Evolutionary conservation across 2,113 vertebrate species (phyloP).

Genomic region (Percopsis transmontana): DNA sequence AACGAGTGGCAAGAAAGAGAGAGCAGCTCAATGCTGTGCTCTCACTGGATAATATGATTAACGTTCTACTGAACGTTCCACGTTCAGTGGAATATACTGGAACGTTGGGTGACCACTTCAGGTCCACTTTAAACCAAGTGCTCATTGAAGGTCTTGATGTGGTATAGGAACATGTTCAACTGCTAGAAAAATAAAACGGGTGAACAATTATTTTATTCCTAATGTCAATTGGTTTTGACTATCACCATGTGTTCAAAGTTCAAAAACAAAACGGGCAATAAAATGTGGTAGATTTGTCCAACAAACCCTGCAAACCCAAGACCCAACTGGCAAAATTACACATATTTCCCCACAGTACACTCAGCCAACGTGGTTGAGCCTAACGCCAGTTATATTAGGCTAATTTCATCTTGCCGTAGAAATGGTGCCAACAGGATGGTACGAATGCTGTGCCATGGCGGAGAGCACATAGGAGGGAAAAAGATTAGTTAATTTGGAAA

Average conservation of each 20-base stretch:
- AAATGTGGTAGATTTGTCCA: too few species aligned
- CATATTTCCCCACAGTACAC: not conserved
- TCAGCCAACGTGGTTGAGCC: conserved; percentile 19
- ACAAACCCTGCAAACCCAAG: not conserved
- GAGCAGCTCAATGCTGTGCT: conserved; percentile 21
- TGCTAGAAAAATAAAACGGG: too few species aligned
- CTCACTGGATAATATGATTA: conserved; percentile 38
- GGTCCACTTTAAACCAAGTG: conserved; percentile 15
- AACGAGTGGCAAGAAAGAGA: conserved; percentile 6
- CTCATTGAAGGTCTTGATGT: not conserved
- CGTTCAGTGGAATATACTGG: not conserved
- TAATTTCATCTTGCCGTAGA: conserved; percentile 38
- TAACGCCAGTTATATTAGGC: conserved; percentile 37
- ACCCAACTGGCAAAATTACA: not conserved
- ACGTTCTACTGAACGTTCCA: conserved; percentile 10
- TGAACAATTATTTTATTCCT: not conserved
- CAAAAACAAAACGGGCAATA: too few species aligned
- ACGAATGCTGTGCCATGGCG: not conserved
- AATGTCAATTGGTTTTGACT: not conserved
- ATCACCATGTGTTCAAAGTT: not conserved
- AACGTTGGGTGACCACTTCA: conserved; percentile 21
- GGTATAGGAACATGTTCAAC: too few species aligned
- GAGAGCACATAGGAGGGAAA: conserved; percentile 14
- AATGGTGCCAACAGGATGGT: not conserved
- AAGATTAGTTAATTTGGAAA: conserved; percentile 32